These are phyloP conservation scores for Carassius carassius DNA, from an alignment of 2,113 vertebrate species.

Conservation along the genomic window DNA sequence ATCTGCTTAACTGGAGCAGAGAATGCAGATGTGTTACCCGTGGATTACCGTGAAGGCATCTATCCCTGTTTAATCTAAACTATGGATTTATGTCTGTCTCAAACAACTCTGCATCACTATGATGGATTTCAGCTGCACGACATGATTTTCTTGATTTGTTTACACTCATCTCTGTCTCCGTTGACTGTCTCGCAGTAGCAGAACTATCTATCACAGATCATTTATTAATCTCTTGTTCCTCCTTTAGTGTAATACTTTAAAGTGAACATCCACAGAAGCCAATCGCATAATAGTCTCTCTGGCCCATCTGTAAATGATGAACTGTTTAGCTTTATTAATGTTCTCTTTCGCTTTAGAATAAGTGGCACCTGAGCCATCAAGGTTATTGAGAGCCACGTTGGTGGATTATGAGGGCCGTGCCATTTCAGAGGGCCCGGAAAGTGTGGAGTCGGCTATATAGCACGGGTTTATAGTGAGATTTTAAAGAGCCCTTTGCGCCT, in stretches of 20 bases:
- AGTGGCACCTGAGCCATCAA: conserved; percentile 41
- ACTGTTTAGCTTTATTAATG: conserved; percentile 27
- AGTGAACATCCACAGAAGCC: neutral
- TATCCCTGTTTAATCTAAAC: conserved; percentile 71
- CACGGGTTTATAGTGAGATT: conserved; percentile 33
- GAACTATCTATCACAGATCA: conserved; percentile 12
- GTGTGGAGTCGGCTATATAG: neutral
- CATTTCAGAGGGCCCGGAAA: conserved; percentile 4
- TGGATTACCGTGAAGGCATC: conserved; percentile 68
- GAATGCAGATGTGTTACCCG: conserved; percentile 64
- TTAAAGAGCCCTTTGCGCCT: conserved; percentile 36
- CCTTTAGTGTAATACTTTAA: conserved; percentile 3
- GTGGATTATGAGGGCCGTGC: neutral
- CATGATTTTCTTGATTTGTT: conserved; percentile 4
- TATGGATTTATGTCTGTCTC: conserved; percentile 68
- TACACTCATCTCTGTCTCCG: neutral
- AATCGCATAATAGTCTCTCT: conserved; percentile 11
- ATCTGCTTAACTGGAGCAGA: conserved; percentile 67
- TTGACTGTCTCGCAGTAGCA: neutral
- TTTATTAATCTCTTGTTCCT: conserved; percentile 35
- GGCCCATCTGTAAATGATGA: neutral
- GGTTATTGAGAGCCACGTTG: conserved; percentile 16
- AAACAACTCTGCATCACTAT: neutral
- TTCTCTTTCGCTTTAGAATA: neutral
- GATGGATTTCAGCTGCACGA: neutral